A percentile compares a stretch with the other conserved stretches of the same genome.
Conservation (phyloP, 2,113 vertebrate species). For the Pelobates fuscus region DNA sequence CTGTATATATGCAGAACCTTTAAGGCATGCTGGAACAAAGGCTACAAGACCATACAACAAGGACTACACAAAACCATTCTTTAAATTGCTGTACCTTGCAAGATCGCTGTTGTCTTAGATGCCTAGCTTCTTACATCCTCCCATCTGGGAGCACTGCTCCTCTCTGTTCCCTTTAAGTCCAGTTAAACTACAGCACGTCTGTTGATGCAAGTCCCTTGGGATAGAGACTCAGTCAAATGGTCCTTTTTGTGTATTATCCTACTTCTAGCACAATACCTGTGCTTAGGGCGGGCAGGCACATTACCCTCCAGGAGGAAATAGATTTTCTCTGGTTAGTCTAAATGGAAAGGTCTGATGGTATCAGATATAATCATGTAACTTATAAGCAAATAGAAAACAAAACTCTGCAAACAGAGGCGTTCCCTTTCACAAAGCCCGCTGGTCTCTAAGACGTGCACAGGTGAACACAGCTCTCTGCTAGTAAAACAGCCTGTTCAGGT, state of each 20-base stretch:
- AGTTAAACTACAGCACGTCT: not conserved
- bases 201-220: conserved; percentile 12
- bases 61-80: not conserved
- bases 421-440: conserved; percentile 1
- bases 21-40: too few relatives aligned
- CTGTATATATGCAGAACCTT: too few relatives aligned
- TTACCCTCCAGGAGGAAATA: conserved; percentile 4
- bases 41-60: not conserved
- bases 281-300: not conserved
- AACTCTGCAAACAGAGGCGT: conserved; percentile 45
- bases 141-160: not conserved
- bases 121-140: not conserved
- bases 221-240: conserved; percentile 1
- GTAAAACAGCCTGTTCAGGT: not conserved
- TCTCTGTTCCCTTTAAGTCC: not conserved
- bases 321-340: not conserved
- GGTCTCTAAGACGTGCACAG: not conserved
- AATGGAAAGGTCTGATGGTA: not conserved
- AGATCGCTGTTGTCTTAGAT: not conserved
- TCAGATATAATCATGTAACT: conserved; percentile 27
- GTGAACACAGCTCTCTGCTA: not conserved
- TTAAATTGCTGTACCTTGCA: not conserved
- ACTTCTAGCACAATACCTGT: not conserved
- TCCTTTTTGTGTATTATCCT: not conserved
- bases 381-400: conserved; percentile 35